Conservation (phyloP, 2,888 invertebrate species). For the Diploptera punctata region DNA sequence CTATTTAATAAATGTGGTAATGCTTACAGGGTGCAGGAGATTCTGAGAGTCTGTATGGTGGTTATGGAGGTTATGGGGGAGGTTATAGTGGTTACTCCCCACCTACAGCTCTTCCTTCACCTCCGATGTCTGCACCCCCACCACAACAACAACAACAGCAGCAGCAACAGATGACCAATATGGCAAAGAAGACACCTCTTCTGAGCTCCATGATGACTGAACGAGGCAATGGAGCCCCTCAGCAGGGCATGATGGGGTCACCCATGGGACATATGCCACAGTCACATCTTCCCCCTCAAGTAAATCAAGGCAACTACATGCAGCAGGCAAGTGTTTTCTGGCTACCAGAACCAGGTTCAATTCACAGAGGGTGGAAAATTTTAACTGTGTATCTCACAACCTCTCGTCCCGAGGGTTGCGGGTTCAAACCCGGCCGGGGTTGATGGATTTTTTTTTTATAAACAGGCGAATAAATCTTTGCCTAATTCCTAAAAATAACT, state of each 20-base stretch:
- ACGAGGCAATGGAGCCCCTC: slow-evolving; percentile 48
- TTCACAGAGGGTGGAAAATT: no score
- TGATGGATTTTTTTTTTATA: no score
- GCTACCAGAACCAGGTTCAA: no score
- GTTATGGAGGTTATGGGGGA: slow-evolving; percentile 56
- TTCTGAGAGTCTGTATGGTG: slow-evolving; percentile 56
- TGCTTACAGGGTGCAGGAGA: slow-evolving; percentile 64
- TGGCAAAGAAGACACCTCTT: slow-evolving; percentile 57
- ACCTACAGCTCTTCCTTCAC: slow-evolving; percentile 57
- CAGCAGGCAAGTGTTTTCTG: slow-evolving; percentile 57
- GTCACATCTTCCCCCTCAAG: slow-evolving; percentile 53
- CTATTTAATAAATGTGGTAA: no score
- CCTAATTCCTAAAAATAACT: no score
- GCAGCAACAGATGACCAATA: no score
- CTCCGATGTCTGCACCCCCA: slow-evolving; percentile 49
- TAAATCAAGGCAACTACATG: slow-evolving; percentile 54
- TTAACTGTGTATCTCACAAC: no score
- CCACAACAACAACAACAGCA: slow-evolving; percentile 45
- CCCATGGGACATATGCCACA: slow-evolving; percentile 54
- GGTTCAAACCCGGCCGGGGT: no score
- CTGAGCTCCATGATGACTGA: slow-evolving; percentile 56
- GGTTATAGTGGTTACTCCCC: slow-evolving; percentile 58
- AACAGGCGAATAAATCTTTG: no score
- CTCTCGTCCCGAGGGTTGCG: no score
- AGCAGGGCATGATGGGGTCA: slow-evolving; percentile 57